phyloP scores from a whole-genome alignment of 2,113 vertebrate species.

The Malurus melanocephalus region DNA sequence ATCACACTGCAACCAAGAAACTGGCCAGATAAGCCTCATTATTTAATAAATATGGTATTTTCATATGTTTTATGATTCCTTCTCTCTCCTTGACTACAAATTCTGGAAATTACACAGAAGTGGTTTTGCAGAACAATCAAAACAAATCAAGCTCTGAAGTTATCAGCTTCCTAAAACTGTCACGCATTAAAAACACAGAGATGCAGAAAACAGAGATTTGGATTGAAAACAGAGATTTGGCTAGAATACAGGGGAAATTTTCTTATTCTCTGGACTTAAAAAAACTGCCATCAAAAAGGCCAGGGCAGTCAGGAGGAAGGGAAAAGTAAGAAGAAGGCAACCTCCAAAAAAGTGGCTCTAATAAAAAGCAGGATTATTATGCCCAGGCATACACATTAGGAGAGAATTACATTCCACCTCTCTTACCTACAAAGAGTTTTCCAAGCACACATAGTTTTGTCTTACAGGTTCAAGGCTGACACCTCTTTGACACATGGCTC shows the following conservation, averaged over 20 bases:
- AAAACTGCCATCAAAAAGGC: not conserved
- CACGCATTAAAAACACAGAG: not conserved
- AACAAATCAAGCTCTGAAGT: constrained; percentile 6
- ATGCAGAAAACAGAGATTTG: not conserved
- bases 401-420: not conserved
- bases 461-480: not conserved
- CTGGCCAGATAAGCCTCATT: not conserved
- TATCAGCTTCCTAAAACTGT: not conserved
- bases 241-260: not conserved
- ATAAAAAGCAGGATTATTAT: not conserved
- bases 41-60: constrained; percentile 9
- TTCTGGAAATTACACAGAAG: not conserved
- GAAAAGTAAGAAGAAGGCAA: not conserved
- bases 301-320: not conserved
- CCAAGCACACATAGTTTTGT: not conserved
- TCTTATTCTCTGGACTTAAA: not conserved
- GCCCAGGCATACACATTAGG: not conserved
- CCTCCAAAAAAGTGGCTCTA: not conserved
- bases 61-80: not conserved
- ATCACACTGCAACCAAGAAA: not conserved
- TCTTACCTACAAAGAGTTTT: not conserved
- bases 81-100: not conserved
- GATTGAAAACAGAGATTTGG: not conserved
- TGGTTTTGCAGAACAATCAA: not conserved
- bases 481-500: not conserved